Evolutionary conservation across 2,113 vertebrate species (phyloP), one percentile per base, ranked within the genome.

Genomic region (Athene cunicularia): DNA sequence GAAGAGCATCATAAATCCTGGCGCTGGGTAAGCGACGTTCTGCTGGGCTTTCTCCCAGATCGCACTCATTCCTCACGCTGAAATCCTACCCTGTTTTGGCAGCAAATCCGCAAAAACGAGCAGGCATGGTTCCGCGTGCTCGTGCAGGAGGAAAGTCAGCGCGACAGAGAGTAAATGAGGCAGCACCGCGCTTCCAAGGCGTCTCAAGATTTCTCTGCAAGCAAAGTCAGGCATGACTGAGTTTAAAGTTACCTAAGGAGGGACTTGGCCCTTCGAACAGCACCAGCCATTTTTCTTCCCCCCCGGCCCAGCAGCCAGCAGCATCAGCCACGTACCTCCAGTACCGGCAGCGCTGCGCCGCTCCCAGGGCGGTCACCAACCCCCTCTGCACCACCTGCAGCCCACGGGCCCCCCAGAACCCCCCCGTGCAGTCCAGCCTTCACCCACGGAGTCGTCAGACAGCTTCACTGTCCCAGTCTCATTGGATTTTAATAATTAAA

Each of bases 371-470:
- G 11, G 37, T 21, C 74, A 5, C 45, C 27, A 17, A 18, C 33
- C 35, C 14, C 9, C 26, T 3, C 63, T 6, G 14, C 39, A 5
- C 30, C 0, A 14, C 32, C 58, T 23, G 21, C 59, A 19, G 58
- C 4, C 58, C 2, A 1, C 1, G 13, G n/a, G 43, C 66, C 3
- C 4, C 37, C 2, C 0, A 47, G 56, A 60, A 58, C 4, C 66
- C 21, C 58, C 6, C 41, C 2, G 2, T 18, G 49, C 41, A 6
- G 11, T 30, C 71, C 2, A 24, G 45, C 22, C 30, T 60, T 67
- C 60, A 53, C 37, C 43, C 24, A 9, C 0, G 4, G 75, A 11
- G 19, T 33, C 3, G 3, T 32, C 26, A 33, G 43, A 15, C 27
- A 43, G 53, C 67, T 5, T 13, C 13, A 3, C 15, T 17, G 11